Conservation (phyloP, 2,113 vertebrate species). For the Trachemys scripta region DNA sequence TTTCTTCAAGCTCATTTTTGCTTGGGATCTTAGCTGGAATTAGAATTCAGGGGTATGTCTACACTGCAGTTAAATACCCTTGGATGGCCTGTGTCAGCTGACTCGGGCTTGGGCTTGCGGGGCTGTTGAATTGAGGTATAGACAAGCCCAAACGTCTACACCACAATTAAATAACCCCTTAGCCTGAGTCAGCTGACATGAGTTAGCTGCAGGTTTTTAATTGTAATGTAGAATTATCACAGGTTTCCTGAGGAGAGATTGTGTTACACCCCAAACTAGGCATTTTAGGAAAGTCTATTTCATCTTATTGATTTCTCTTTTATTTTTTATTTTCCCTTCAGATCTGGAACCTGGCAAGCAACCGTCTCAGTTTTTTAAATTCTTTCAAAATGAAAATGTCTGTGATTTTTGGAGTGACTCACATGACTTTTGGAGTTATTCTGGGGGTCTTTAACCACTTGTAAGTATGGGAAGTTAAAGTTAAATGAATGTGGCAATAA, state of each 20-base stretch:
- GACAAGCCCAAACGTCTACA: not conserved
- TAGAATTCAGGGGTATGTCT: not conserved
- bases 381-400: conserved; percentile 99
- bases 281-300: not conserved
- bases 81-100: not conserved
- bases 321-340: conserved; percentile 31
- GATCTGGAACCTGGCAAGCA: conserved; percentile 97
- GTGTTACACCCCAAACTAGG: rapidly evolving
- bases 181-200: not conserved
- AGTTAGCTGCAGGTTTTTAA: not conserved
- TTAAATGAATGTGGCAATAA: not conserved
- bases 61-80: not conserved
- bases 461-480: conserved; percentile 82
- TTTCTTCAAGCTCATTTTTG: not conserved
- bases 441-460: conserved; percentile 93
- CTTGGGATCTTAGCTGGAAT: not conserved
- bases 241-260: not conserved
- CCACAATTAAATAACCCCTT: not conserved
- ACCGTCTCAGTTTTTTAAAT: conserved; percentile 95
- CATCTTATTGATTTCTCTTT: not conserved
- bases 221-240: not conserved
- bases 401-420: conserved; percentile 92
- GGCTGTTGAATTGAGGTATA: not conserved
- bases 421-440: conserved; percentile 95
- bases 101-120: not conserved